phyloP scores from a whole-genome alignment of 1,140 invertebrate genomes.

The Musca vetustissima region DNA sequence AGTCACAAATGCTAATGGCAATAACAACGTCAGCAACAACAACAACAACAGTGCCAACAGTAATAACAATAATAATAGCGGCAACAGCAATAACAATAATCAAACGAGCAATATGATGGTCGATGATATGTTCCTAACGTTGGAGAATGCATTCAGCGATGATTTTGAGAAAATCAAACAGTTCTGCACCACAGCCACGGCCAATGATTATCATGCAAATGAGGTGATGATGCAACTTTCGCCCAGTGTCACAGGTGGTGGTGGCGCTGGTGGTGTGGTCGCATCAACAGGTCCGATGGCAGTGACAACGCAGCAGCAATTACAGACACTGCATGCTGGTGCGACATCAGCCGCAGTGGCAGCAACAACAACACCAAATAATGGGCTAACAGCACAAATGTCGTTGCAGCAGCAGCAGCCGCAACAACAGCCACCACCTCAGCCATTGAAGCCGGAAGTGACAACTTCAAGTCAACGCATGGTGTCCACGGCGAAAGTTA shows the following conservation, averaged over 20 bases:
- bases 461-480: constrained; percentile 29
- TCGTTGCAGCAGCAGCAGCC: constrained; percentile 37
- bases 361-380: constrained; percentile 35
- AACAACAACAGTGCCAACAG: constrained; percentile 40
- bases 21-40: constrained; percentile 49
- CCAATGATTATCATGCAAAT: constrained; percentile 35
- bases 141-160: constrained; percentile 69
- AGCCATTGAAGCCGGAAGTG: constrained; percentile 48
- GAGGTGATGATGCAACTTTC: constrained; percentile 51
- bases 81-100: constrained; percentile 57
- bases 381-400: constrained; percentile 37
- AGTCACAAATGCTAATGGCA: constrained; percentile 38
- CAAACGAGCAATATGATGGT: constrained; percentile 57
- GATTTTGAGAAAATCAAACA: constrained; percentile 75
- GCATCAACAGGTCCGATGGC: constrained; percentile 33
- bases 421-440: constrained; percentile 43
- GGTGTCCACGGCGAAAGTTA: constrained; percentile 41
- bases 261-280: constrained; percentile 56
- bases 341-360: too few relatives aligned
- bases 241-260: constrained; percentile 54
- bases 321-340: constrained; percentile 18
- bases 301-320: constrained; percentile 34
- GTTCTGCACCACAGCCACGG: constrained; percentile 60
- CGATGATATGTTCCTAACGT: constrained; percentile 70
- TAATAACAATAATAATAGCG: constrained; percentile 56